Conservation (phyloP, 1,140 invertebrate genomes). For the Radopholus similis region DNA sequence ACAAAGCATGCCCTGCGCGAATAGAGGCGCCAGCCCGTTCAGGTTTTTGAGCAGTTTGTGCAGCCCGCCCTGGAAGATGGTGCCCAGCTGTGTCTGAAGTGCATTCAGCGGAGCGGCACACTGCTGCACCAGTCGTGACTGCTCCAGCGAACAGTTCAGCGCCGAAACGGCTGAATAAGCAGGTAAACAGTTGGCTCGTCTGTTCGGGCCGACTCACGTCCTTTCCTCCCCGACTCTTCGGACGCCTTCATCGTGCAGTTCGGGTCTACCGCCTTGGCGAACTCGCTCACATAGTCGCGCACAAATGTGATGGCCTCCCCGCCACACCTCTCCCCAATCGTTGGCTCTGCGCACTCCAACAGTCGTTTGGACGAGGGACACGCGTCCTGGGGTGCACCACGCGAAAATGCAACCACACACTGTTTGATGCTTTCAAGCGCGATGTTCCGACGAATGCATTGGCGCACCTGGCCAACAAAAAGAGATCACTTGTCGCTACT, state of each 20-base stretch:
- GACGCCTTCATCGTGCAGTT: slow-evolving; percentile 25
- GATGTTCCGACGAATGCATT: slow-evolving; percentile 46
- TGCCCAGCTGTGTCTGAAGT: slow-evolving; percentile 41
- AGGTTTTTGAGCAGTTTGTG: slow-evolving; percentile 56
- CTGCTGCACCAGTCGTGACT: slow-evolving; percentile 50
- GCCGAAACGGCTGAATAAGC: slow-evolving; percentile 21
- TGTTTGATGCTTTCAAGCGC: slow-evolving; percentile 38
- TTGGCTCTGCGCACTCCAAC: slow-evolving; percentile 42
- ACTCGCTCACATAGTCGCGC: slow-evolving; percentile 43
- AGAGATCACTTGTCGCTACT: neutral
- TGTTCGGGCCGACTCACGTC: neutral
- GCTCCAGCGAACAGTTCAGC: slow-evolving; percentile 44
- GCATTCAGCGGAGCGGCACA: slow-evolving; percentile 53
- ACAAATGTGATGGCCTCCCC: slow-evolving; percentile 35
- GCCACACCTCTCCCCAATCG: slow-evolving; percentile 44
- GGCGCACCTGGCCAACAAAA: slow-evolving; percentile 32
- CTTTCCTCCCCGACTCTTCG: slow-evolving; percentile 13
- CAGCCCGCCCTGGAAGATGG: slow-evolving; percentile 54
- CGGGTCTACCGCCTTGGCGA: slow-evolving; percentile 50
- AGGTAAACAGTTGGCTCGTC: neutral
- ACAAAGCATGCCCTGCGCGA: slow-evolving; percentile 40
- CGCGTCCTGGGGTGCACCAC: slow-evolving; percentile 53
- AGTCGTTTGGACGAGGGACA: slow-evolving; percentile 51
- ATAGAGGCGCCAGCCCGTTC: slow-evolving; percentile 55
- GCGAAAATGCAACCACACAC: slow-evolving; percentile 52